Conservation (phyloP, 1,140 invertebrate species). For the Sinella curviseta region DNA sequence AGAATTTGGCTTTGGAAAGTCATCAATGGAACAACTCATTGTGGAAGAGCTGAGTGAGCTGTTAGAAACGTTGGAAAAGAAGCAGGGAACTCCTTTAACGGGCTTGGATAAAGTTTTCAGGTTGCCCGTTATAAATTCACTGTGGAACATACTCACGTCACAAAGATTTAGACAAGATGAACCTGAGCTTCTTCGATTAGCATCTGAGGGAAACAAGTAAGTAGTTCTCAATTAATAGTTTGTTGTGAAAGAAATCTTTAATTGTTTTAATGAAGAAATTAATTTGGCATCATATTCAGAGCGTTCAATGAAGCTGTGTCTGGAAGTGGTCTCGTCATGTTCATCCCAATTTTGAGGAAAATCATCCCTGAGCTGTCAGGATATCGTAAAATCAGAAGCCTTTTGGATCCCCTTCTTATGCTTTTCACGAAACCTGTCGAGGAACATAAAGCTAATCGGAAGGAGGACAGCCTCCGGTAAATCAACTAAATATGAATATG, state of each 20-base stretch:
- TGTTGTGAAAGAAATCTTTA: background rate
- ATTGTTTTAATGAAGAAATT: background rate
- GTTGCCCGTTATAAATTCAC: constrained; percentile 20
- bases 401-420: background rate
- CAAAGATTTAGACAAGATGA: constrained; percentile 17
- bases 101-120: background rate
- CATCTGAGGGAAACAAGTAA: background rate
- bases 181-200: background rate
- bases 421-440: background rate
- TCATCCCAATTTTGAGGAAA: constrained; percentile 4
- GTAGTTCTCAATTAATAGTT: background rate
- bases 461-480: constrained; percentile 8
- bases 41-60: background rate
- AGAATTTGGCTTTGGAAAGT: background rate
- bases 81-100: background rate
- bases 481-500: background rate
- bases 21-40: background rate
- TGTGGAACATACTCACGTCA: constrained; percentile 21
- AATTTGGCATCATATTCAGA: background rate
- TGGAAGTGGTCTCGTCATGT: background rate
- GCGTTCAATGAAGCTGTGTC: background rate
- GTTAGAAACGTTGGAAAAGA: background rate
- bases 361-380: constrained; percentile 17
- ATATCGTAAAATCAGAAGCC: background rate
- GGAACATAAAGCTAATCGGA: constrained; percentile 8